Base-by-base conservation (phyloP, 2,888 invertebrate genomes). In the Pseudococcus viburni region DNA sequence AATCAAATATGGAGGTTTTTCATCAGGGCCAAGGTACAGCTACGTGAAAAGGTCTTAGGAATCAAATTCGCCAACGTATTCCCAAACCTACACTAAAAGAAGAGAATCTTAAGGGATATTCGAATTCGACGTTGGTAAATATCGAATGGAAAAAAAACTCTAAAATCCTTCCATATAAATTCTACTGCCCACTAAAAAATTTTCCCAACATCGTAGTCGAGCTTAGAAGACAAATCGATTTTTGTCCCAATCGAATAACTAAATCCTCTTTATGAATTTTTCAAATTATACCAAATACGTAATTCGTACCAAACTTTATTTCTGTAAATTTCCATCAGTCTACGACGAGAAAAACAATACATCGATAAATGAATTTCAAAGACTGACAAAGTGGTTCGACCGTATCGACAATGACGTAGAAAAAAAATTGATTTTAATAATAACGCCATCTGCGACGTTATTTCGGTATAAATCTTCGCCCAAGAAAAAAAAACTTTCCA, bases 31-130 rank as follows among this genome's bases (percentile, higher is more conserved):
- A 42, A 42, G 42, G 42, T 42, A 42, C 42, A 42, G 3, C 42
- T 9, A 42, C 42, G 22, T 22, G 64, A 22, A 64, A 64, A 64
- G 64, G 64, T 64, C 19, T 64, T 64, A 64, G 64, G 64, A 64
- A 64, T 22, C 64, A 64, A 59, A 59, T 64, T 64, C 64, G 22
- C 64, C 22, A 64, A 64, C 64, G 64, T 64, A 64, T 64, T 64
- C 64, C 64, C 64, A 64, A 64, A 64, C 22, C 64, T 64, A 64
- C 64, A 22, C 64, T 64, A 64, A 64, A 64, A 59, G 59, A 59
- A 59, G 59, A 19, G 19, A 59, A 64, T 64, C 22, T 64, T 64
- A 22, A 0, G 64, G 9, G 22, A 64, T 64, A 64, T 64, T 64
- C 64, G 19, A 64, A 64, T 64, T 22, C 64, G 19, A 64, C 64